Percentiles rank a stretch among this genome's conserved stretches.
Evolutionary conservation across 2,113 vertebrate species (phyloP).

Genomic region (Zosterops hypoxanthus): DNA sequence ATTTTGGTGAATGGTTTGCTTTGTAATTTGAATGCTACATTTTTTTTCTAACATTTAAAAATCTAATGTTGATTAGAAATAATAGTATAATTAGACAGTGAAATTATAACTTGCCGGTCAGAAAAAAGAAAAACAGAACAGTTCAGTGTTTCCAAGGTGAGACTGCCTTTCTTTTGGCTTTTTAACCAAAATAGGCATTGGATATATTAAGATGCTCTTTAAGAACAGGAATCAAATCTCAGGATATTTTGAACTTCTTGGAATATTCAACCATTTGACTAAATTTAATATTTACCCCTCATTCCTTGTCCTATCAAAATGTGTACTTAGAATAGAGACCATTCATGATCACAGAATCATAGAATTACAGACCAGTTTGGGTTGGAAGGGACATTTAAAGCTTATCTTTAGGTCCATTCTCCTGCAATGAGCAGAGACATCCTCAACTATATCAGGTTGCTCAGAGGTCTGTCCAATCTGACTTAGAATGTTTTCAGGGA

Average conservation of each 20-base stretch:
- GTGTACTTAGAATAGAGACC: background rate
- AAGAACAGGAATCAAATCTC: background rate
- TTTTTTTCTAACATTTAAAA: background rate
- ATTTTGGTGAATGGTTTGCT: background rate
- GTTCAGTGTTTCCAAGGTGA: background rate
- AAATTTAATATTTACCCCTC: background rate
- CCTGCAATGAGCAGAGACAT: background rate
- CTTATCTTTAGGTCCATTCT: background rate
- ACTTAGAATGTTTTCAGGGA: background rate
- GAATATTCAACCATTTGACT: background rate
- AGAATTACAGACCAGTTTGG: background rate
- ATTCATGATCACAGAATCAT: fast-evolving
- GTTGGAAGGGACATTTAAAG: background rate
- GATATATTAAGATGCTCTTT: background rate
- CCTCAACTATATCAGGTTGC: background rate
- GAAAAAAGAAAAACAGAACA: background rate
- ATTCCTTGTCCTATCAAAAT: background rate
- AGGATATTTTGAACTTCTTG: background rate
- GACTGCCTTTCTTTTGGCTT: background rate
- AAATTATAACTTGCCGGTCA: background rate
- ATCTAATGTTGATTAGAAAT: background rate
- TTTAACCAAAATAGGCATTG: background rate
- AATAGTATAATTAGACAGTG: background rate
- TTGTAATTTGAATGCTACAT: background rate
- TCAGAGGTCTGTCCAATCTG: background rate